phyloP scores from a whole-genome alignment of 2,113 vertebrate genomes.

The Pelecanus crispus region DNA sequence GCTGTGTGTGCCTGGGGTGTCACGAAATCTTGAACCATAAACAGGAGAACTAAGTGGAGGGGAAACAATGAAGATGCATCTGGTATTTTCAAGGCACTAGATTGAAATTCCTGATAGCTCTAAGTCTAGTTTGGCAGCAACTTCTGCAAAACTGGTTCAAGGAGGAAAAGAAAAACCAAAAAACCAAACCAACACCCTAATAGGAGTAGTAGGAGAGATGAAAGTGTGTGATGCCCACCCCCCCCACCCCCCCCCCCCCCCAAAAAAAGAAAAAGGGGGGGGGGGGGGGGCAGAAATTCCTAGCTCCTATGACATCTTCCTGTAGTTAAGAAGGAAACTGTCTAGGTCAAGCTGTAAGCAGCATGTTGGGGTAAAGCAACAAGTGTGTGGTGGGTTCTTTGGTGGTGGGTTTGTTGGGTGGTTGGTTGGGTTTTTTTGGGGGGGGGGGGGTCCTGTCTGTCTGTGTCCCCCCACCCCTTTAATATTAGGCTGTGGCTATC shows the following conservation, averaged over 20 bases:
- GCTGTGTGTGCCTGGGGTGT: neutral
- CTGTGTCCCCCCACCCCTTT: neutral
- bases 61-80: fast-evolving
- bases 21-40: fast-evolving
- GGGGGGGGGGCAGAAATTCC: neutral
- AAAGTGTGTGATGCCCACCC: fast-evolving
- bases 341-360: neutral
- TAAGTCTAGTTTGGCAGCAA: neutral
- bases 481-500: neutral
- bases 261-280: no score
- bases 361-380: neutral
- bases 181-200: no score
- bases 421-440: no score
- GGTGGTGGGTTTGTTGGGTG: neutral
- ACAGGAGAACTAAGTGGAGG: neutral
- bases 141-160: neutral
- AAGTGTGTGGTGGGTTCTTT: fast-evolving
- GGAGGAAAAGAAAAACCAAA: neutral
- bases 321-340: no score
- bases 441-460: neutral
- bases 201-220: neutral
- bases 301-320: neutral
- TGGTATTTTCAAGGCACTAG: neutral
- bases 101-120: neutral
- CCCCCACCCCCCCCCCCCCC: fast-evolving